phyloP scores from a whole-genome alignment of 2,888 invertebrate species.

The Drosophila limbata region DNA sequence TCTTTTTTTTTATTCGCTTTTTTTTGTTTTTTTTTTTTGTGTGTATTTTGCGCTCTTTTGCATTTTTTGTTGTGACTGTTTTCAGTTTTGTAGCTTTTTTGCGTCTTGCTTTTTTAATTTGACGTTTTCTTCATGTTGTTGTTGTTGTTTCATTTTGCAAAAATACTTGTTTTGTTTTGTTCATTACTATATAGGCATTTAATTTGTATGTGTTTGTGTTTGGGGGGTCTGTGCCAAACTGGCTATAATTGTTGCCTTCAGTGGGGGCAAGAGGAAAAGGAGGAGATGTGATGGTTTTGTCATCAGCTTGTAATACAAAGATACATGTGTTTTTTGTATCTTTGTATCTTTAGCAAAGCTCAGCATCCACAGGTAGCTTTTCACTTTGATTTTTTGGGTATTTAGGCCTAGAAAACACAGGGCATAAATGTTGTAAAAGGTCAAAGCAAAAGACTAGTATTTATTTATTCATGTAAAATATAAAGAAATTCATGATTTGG shows the following conservation, averaged over 20 bases:
- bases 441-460: neutral
- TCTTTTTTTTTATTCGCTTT: slow-evolving; percentile 33
- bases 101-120: slow-evolving; percentile 60
- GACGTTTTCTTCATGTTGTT: slow-evolving; percentile 45
- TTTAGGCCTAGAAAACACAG: neutral
- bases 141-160: slow-evolving; percentile 35
- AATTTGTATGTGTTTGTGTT: slow-evolving; percentile 25
- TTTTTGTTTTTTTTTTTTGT: slow-evolving; percentile 14
- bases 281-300: slow-evolving; percentile 27
- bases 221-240: slow-evolving; percentile 40
- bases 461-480: too few relatives aligned
- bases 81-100: slow-evolving; percentile 52
- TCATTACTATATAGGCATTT: slow-evolving; percentile 28
- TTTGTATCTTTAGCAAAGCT: neutral
- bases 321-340: slow-evolving; percentile 28
- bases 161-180: slow-evolving; percentile 36
- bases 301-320: slow-evolving; percentile 40
- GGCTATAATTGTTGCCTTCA: slow-evolving; percentile 33
- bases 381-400: slow-evolving; percentile 9
- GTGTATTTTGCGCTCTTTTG: slow-evolving; percentile 48
- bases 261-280: neutral
- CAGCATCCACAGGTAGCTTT: neutral
- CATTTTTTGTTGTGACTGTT: slow-evolving; percentile 33
- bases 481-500: too few relatives aligned
- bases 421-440: neutral